These are phyloP conservation scores for Acipenser oxyrinchus DNA, from an alignment of 2,797 vertebrate genomes.

Conservation along the genomic window DNA sequence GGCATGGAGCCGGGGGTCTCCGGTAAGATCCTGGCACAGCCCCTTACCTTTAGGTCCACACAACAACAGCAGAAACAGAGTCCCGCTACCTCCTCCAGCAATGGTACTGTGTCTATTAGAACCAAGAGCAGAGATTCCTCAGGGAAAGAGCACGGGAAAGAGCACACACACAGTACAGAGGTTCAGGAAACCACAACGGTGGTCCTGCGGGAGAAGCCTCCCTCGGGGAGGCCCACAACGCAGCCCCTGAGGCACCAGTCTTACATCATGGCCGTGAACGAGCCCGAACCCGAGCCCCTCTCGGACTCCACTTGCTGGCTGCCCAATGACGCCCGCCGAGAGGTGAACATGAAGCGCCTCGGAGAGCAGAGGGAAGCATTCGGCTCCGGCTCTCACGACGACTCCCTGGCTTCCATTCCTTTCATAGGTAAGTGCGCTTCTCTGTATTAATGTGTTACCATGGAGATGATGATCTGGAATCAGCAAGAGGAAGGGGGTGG, in stretches of 20 bases:
- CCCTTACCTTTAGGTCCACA: conserved; percentile 27
- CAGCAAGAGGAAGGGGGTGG: neutral
- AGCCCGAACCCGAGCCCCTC: conserved; percentile 49
- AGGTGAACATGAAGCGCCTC: conserved; percentile 67
- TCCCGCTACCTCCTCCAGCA: conserved; percentile 45
- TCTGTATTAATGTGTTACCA: conserved; percentile 29
- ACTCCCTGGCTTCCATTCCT: conserved; percentile 91
- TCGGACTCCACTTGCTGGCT: conserved; percentile 65
- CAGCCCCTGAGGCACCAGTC: conserved; percentile 79
- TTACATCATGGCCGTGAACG: conserved; percentile 80
- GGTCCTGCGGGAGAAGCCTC: conserved; percentile 67
- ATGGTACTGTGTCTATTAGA: conserved; percentile 44
- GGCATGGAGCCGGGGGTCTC: conserved; percentile 44
- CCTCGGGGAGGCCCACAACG: conserved; percentile 52
- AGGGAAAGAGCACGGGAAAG: conserved; percentile 20
- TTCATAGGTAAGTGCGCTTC: conserved; percentile 79
- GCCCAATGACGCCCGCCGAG: conserved; percentile 64
- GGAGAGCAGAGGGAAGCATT: conserved; percentile 70
- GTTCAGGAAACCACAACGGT: conserved; percentile 45
- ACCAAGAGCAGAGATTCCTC: conserved; percentile 49
- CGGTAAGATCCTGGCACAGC: conserved; percentile 42
- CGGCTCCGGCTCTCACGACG: conserved; percentile 66
- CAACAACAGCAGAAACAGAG: conserved; percentile 29
- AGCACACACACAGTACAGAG: conserved; percentile 26
- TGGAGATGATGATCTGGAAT: conserved; percentile 23